Base-by-base conservation (phyloP, 2,888 invertebrate genomes). In the Nemotelus pantherinus region DNA sequence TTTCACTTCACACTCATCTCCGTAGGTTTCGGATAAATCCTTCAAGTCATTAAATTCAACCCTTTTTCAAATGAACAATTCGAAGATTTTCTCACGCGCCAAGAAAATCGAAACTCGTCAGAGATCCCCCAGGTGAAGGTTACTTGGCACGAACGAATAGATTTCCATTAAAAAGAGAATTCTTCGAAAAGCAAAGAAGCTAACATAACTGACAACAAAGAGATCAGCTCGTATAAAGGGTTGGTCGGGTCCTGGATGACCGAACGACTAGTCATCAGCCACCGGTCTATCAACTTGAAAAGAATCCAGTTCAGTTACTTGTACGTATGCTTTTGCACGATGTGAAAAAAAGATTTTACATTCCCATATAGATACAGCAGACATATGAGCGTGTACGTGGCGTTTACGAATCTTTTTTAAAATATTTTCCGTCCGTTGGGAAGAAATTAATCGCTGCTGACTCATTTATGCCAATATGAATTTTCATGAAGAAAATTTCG, bases 381-480 rank as follows among this genome's bases (percentile, higher is more conserved):
- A 25, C 1, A 25, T 25, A 25, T 25, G 25, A 25, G 25, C 25
- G 0, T 25, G 25, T 25, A 25, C 25, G 25, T 25, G 25, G 25
- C 25, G 25, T 25, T 25, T 1, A 1, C 25, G 25, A 25, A 25
- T 25, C 0, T 25, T 25, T 25, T 25, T 25, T 25, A 25, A 25
- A 5, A 58, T 47, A 3, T 57, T 25, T 45, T 74, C 7, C 47
- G 6, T 55, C 57, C 67, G 63, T 68, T n/a, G 58, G 53, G 60
- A 63, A 53, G 39, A 41, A 70, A 78, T 76, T 78, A 78, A 76
- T 76, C 78, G 76, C 71, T 25, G 25, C 25, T 70, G 64, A 63
- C 78, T 48, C 78, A 78, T 76, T 71, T 78, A 76, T 71, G 78
- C 76, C 55, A 78, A 76, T 72, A 41, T 77, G 48, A 72, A 55